Evolutionary conservation across 2,888 invertebrate species (phyloP).

Genomic region (Mayetiola destructor): DNA sequence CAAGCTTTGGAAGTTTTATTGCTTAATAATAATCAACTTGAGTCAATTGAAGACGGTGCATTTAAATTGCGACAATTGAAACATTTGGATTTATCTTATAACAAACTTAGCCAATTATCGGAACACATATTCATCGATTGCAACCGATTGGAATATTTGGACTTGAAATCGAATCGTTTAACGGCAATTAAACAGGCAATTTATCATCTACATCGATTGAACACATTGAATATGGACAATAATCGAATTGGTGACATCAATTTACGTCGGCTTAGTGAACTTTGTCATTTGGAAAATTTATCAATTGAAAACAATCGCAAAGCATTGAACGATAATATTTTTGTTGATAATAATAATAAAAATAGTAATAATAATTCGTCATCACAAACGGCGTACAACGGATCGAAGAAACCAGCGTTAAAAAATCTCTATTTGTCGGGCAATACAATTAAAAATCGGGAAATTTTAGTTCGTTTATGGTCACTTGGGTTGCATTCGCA

Average conservation of each 20-base stretch:
- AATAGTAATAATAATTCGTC: neutral
- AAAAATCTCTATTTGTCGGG: neutral
- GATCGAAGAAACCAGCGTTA: neutral
- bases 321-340: neutral
- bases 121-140: neutral
- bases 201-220: neutral
- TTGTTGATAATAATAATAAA: no score
- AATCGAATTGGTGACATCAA: neutral
- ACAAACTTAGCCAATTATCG: neutral
- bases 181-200: neutral
- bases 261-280: neutral
- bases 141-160: neutral
- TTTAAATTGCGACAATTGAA: neutral
- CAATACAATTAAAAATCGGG: neutral
- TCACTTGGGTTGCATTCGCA: neutral
- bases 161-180: neutral
- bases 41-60: neutral
- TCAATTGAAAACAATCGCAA: slow-evolving; percentile 1
- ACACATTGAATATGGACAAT: neutral
- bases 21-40: neutral
- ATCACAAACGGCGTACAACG: no score
- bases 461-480: neutral
- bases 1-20: neutral
- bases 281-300: neutral
- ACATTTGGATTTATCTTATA: neutral